Conservation (phyloP, 2,888 invertebrate genomes). For the Tipula lateralis region DNA sequence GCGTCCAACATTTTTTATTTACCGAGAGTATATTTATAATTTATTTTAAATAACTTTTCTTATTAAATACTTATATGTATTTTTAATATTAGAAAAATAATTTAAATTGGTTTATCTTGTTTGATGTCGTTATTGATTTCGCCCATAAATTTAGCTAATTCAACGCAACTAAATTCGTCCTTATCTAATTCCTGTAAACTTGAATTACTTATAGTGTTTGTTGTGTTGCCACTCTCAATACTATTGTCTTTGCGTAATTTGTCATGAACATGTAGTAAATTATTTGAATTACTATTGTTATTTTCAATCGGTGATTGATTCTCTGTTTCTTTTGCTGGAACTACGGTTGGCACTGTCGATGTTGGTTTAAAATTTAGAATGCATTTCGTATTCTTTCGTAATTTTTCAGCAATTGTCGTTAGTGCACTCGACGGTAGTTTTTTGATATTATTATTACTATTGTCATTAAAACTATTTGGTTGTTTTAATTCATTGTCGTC, state of each 20-base stretch:
- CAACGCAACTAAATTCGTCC: conserved; percentile 61
- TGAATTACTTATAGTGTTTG: conserved; percentile 62
- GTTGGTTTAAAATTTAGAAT: conserved; percentile 30
- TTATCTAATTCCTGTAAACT: conserved; percentile 68
- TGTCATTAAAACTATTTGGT: not conserved
- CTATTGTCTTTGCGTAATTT: conserved; percentile 31
- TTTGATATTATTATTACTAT: not conserved
- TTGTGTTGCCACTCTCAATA: conserved; percentile 34
- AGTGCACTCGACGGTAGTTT: conserved; percentile 27
- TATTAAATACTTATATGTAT: too few species aligned
- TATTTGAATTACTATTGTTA: not conserved
- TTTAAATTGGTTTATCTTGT: not conserved
- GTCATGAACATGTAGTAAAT: not conserved
- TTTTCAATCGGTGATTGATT: not conserved
- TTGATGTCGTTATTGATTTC: conserved; percentile 54
- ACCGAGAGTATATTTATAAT: too few species aligned
- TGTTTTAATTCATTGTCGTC: not conserved
- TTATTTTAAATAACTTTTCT: too few species aligned
- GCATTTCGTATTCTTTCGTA: conserved; percentile 34
- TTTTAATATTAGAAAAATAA: too few species aligned
- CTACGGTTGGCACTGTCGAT: not conserved
- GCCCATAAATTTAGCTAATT: conserved; percentile 65
- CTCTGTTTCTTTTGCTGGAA: not conserved
- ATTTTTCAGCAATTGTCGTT: conserved; percentile 35
- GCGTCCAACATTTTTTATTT: too few species aligned